Evolutionary conservation across 2,113 vertebrate genomes (phyloP).

Genomic region (Bungarus multicinctus): DNA sequence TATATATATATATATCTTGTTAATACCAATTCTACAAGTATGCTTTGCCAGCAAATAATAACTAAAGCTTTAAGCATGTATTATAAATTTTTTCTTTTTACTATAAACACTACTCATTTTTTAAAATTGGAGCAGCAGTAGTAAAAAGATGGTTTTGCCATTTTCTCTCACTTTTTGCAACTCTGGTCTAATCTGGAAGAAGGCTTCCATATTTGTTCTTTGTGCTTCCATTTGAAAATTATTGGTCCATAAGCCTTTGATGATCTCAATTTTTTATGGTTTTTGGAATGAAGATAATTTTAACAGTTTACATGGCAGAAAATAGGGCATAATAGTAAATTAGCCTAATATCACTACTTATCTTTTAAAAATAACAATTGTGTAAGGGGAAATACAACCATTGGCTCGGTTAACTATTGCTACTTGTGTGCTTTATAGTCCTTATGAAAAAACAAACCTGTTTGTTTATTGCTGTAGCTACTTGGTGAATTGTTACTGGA

Average conservation of each 20-base stretch:
- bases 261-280: not conserved
- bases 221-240: not conserved
- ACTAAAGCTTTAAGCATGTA: not conserved
- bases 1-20: not conserved
- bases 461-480: conserved; percentile 64
- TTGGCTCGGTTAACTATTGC: not conserved
- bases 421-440: not conserved
- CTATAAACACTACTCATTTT: not conserved
- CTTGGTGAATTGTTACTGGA: conserved; percentile 83
- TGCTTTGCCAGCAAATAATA: not conserved
- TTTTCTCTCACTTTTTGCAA: not conserved
- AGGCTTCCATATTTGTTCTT: not conserved
- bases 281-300: not conserved
- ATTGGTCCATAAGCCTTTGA: not conserved
- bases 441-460: not conserved
- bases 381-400: not conserved
- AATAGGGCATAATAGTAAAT: not conserved
- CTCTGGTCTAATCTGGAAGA: not conserved
- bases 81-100: not conserved
- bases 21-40: not conserved
- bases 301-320: not conserved
- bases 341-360: not conserved
- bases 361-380: not conserved
- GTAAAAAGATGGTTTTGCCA: not conserved
- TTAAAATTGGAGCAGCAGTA: too few relatives aligned